Percentiles rank a stretch among this genome's conserved stretches.
phyloP scores from a whole-genome alignment of 2,888 invertebrate genomes.

The Urechis unicinctus region DNA sequence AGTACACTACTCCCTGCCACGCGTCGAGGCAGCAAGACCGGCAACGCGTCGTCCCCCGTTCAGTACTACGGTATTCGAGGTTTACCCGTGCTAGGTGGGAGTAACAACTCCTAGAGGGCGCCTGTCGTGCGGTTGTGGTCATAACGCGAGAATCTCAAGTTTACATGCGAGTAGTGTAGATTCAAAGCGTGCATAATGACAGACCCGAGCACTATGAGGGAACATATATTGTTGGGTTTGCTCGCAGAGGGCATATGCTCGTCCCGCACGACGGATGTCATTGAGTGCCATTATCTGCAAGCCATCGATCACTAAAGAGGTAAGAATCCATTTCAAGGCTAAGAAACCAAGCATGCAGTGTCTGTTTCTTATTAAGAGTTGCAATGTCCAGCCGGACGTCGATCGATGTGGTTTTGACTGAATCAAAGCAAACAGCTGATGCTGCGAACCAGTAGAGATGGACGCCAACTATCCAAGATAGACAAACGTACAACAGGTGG shows the following conservation, averaged over 20 bases:
- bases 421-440: too few relatives aligned
- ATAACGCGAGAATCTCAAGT: background rate
- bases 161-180: background rate
- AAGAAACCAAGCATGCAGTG: conserved; percentile 2
- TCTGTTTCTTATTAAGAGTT: too few relatives aligned
- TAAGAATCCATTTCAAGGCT: conserved; percentile 9
- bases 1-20: background rate
- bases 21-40: background rate
- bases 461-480: too few relatives aligned
- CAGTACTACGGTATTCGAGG: background rate
- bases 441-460: too few relatives aligned
- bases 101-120: background rate
- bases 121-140: background rate
- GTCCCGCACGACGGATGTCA: conserved; percentile 44
- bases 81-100: background rate
- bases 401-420: too few relatives aligned
- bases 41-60: background rate
- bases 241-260: conserved; percentile 69
- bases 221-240: background rate
- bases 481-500: too few relatives aligned
- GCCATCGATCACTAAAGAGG: conserved; percentile 4
- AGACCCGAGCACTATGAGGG: background rate
- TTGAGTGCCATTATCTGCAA: conserved; percentile 35
- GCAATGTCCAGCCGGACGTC: too few relatives aligned
- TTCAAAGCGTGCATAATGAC: conserved; percentile 4